A percentile compares a stretch with the other conserved stretches of the same genome.
Evolutionary conservation across 2,113 vertebrate species (phyloP).

Genomic region (Pitta sordida): DNA sequence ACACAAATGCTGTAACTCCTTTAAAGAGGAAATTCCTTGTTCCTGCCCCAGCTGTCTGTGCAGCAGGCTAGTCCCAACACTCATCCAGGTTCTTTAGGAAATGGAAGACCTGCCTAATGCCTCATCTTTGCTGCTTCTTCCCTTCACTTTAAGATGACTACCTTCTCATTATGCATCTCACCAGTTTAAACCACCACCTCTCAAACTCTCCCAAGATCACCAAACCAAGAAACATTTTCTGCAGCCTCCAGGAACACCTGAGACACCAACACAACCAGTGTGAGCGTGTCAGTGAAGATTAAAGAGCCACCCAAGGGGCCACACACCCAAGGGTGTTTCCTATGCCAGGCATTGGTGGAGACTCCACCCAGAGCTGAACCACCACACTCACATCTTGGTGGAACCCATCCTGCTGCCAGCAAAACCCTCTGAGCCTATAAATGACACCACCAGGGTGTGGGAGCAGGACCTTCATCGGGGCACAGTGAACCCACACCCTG

Average conservation of each 20-base stretch:
- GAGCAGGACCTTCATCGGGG: not conserved
- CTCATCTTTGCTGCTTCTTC: not conserved
- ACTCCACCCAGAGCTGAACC: not conserved
- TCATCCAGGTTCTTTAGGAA: not conserved
- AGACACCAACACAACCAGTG: not conserved
- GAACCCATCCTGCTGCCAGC: not conserved
- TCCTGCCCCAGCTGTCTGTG: not conserved
- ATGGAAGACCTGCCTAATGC: not conserved
- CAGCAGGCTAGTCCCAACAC: not conserved
- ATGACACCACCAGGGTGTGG: not conserved
- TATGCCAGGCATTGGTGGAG: not conserved
- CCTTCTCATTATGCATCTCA: accelerated
- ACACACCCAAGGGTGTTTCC: not conserved
- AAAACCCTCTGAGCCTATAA: not conserved
- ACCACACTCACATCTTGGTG: not conserved
- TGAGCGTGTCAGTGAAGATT: not conserved
- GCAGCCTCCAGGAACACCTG: not conserved
- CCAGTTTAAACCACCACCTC: not conserved
- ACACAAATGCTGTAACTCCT: not conserved
- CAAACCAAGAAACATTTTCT: not conserved
- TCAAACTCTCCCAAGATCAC: not conserved
- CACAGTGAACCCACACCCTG: accelerated
- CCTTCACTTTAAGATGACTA: not conserved
- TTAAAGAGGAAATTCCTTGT: not conserved
- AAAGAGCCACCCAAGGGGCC: not conserved